Evolutionary conservation across 2,888 invertebrate species (phyloP).

Genomic region (Pandemis corylana): DNA sequence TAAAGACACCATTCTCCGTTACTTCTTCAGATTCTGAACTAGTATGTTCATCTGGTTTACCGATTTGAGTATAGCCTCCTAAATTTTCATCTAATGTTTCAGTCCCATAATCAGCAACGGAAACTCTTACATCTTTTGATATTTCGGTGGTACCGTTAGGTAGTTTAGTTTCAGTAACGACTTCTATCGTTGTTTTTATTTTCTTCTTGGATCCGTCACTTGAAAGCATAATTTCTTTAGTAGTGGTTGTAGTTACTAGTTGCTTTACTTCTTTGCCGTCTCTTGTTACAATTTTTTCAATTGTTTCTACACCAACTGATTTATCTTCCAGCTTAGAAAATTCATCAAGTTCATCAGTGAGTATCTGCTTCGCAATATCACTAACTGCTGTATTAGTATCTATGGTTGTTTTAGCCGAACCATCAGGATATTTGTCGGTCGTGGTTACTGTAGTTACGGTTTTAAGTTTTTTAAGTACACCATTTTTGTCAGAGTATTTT

Average conservation of each 20-base stretch:
- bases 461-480: conserved; percentile 62
- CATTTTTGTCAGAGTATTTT: conserved; percentile 59
- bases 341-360: conserved; percentile 55
- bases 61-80: conserved; percentile 60
- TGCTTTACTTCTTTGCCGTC: conserved; percentile 67
- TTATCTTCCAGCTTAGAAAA: conserved; percentile 63
- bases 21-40: conserved; percentile 59
- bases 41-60: conserved; percentile 62
- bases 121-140: conserved; percentile 74
- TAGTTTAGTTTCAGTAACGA: conserved; percentile 66
- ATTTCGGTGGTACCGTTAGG: conserved; percentile 72
- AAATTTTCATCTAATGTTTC: conserved; percentile 69
- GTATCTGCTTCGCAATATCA: conserved; percentile 61
- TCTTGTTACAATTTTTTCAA: conserved; percentile 58
- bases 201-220: conserved; percentile 64
- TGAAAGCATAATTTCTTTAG: conserved; percentile 67
- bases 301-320: conserved; percentile 63
- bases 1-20: conserved; percentile 61
- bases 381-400: conserved; percentile 68
- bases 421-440: conserved; percentile 73
- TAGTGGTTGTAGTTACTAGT: conserved; percentile 72
- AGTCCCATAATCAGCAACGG: conserved; percentile 66
- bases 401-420: conserved; percentile 63
- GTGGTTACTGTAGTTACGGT: conserved; percentile 67
- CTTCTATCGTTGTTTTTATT: conserved; percentile 70